Base-by-base conservation (phyloP, 1,140 invertebrate species). In the Chionoecetes opilio region DNA sequence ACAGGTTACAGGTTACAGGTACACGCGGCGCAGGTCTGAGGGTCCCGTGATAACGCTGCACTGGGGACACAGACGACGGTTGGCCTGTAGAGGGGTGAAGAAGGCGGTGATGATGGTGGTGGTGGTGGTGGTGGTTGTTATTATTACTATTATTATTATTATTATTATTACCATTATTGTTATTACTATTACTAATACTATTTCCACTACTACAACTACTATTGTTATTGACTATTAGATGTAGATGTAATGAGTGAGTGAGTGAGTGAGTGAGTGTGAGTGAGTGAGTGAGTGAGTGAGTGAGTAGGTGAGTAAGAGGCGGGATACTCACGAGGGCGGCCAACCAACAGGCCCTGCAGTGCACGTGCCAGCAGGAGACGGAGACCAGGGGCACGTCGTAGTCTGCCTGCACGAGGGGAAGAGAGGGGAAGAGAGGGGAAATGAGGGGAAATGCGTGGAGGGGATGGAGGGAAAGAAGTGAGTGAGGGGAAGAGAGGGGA, bases 291-390 rank as follows among this genome's bases (percentile, higher is more conserved):
- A 29, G 26, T 29, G 38, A 34, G 6, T 0, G n/a, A 31, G 9
- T 29, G 34, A 63, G n/a, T 5, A 75, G 31, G 17, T 35, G 17
- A 29, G 0, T 46, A n/a, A n/a, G n/a, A n/a, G n/a, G n/a, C 26
- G n/a, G 11, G 31, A 9, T 3, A 82, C 75, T 41, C n/a, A 91
- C 87, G 9, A 91, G 75, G 17, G 63, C 37, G 32, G 98, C 98
- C 1, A 99, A 97, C 99, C 99, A 99, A 97, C 99, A 99, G 89
- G 98, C 98, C 97, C 99, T 99, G 97, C 99, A 99, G 97, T 99
- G 98, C 0, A 99, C 99, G 97, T 99, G 99, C 99, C 99, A 99
- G 97, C 99, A 99, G 96, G 98, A 98, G 84, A 99, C 98, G 0
- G 99, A 99, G n/a, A 99, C 98, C 21, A 99, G 98, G n/a, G 99